Evolutionary conservation across 2,888 invertebrate genomes (phyloP).

Genomic region (Limnephilus auricula): DNA sequence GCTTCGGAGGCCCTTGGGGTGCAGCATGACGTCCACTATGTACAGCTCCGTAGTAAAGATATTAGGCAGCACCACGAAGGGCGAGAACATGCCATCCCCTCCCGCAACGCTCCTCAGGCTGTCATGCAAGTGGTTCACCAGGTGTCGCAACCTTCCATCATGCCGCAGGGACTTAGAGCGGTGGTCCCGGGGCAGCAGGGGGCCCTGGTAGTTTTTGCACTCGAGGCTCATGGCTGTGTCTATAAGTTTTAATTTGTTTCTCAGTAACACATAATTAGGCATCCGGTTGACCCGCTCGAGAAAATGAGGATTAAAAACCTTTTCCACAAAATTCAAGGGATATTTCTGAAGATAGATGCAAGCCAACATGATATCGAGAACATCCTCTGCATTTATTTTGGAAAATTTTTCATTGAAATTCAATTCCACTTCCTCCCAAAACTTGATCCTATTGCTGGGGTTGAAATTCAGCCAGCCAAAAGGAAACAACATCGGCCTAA

Average conservation of each 20-base stretch:
- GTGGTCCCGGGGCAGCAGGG: conserved; percentile 77
- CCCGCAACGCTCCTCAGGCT: conserved; percentile 74
- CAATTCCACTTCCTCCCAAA: conserved; percentile 79
- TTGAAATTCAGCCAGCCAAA: conserved; percentile 81
- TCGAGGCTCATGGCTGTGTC: conserved; percentile 83
- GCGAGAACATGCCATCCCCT: conserved; percentile 74
- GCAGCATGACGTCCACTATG: conserved; percentile 79
- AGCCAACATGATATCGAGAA: conserved; percentile 80
- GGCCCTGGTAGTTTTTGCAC: conserved; percentile 78
- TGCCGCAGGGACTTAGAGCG: conserved; percentile 75
- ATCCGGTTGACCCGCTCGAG: conserved; percentile 76
- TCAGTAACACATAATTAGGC: conserved; percentile 71
- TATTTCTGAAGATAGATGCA: conserved; percentile 81
- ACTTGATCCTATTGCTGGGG: conserved; percentile 74
- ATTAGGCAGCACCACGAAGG: conserved; percentile 76
- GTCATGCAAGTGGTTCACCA: conserved; percentile 74
- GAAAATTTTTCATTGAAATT: conserved; percentile 77
- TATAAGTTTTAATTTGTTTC: conserved; percentile 78
- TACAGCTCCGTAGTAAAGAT: conserved; percentile 79
- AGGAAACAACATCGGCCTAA: conserved; percentile 79
- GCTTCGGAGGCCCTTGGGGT: conserved; percentile 73
- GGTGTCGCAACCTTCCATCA: conserved; percentile 77
- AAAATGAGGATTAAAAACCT: conserved; percentile 80
- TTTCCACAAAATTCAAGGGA: conserved; percentile 79
- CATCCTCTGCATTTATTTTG: conserved; percentile 78